A percentile compares a stretch with the other conserved stretches of the same genome.
Evolutionary conservation across 2,797 vertebrate species (phyloP).

Genomic region (Parambassis ranga): DNA sequence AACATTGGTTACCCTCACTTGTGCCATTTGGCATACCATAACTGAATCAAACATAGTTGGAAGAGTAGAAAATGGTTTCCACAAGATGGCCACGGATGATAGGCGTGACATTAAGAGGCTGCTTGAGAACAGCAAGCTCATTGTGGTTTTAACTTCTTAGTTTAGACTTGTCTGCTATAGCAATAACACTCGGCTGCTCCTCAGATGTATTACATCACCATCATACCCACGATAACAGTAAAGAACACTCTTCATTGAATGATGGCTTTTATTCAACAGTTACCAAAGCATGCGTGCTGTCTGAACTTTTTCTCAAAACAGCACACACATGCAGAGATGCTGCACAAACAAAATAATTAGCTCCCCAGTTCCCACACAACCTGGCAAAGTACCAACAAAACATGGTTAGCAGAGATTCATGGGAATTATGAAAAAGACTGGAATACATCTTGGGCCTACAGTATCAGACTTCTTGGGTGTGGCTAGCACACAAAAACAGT

Average conservation of each 20-base stretch:
- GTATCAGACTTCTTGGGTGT: constrained; percentile 2
- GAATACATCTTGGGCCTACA: constrained; percentile 16
- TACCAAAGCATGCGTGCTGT: constrained; percentile 26
- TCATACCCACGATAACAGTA: constrained; percentile 49
- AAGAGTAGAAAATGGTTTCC: constrained; percentile 51
- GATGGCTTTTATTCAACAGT: constrained; percentile 38
- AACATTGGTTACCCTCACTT: constrained; percentile 54
- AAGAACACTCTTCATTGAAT: constrained; percentile 24
- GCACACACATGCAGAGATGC: constrained; percentile 10
- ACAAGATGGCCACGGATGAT: constrained; percentile 60
- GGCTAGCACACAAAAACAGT: constrained; percentile 4
- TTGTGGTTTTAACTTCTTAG: constrained; percentile 67
- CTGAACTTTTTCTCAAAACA: constrained; percentile 15
- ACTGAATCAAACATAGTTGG: constrained; percentile 51
- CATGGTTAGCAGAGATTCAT: neutral
- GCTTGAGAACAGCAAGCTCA: constrained; percentile 66
- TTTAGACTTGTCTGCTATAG: constrained; percentile 63
- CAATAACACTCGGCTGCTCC: constrained; percentile 55
- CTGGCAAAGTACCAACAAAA: constrained; percentile 1
- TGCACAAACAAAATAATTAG: constrained; percentile 33
- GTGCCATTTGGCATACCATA: constrained; percentile 53
- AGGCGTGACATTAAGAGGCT: constrained; percentile 64
- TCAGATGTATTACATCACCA: constrained; percentile 64
- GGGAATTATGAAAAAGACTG: constrained; percentile 8
- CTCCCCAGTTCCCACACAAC: constrained; percentile 22